Conservation (phyloP, 2,888 invertebrate genomes). For the Agrotis segetum region DNA sequence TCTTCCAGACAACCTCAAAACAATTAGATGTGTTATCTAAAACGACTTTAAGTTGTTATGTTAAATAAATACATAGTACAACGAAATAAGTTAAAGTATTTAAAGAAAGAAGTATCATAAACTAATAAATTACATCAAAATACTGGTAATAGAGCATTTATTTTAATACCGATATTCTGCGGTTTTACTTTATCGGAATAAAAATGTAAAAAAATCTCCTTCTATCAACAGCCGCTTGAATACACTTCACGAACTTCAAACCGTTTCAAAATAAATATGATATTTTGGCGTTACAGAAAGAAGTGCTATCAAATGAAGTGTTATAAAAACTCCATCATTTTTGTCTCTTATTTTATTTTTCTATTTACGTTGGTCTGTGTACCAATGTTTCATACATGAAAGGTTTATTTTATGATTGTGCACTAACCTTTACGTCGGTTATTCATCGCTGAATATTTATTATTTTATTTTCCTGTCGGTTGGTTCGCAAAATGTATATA, state of each 20-base stretch:
- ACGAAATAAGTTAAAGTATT: no score
- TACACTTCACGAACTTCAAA: constrained; percentile 17
- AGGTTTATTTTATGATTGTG: constrained; percentile 5
- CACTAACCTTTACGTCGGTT: constrained; percentile 6
- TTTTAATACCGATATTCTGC: neutral
- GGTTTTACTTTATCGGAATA: neutral
- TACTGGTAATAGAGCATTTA: no score
- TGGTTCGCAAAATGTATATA: neutral
- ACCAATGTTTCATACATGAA: neutral
- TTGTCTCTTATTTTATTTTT: constrained; percentile 5
- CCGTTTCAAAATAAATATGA: constrained; percentile 14
- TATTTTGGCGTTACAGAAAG: constrained; percentile 21
- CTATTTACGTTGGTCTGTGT: constrained; percentile 4
- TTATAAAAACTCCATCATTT: constrained; percentile 8
- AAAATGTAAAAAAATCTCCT: constrained; percentile 10
- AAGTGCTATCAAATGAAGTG: constrained; percentile 7
- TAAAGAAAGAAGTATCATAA: neutral
- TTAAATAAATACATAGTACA: no score
- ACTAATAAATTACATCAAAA: neutral
- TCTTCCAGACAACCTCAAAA: no score
- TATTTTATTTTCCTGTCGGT: constrained; percentile 7
- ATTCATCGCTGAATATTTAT: constrained; percentile 8
- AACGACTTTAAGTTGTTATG: no score
- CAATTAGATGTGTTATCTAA: no score
- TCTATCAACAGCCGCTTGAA: constrained; percentile 22